Evolutionary conservation across 2,113 vertebrate genomes (phyloP).

Genomic region (Antechinus flavipes): DNA sequence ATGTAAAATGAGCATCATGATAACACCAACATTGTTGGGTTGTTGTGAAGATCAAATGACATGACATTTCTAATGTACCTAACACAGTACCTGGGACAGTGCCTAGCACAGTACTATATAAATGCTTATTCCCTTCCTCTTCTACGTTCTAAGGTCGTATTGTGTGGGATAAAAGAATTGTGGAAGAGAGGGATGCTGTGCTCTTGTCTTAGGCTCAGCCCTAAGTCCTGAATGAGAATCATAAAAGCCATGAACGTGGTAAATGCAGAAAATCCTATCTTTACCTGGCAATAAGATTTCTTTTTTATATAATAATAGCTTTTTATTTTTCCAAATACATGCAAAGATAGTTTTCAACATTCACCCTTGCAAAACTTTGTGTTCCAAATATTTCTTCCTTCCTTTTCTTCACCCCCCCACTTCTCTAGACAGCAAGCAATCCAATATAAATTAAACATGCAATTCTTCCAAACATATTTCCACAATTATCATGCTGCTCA

Average conservation of each 20-base stretch:
- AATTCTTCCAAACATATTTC: no score
- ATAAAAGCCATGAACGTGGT: not conserved
- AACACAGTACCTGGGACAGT: not conserved
- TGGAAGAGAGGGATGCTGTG: not conserved
- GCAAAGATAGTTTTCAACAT: no score
- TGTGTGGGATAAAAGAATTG: not conserved
- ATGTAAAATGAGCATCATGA: not conserved
- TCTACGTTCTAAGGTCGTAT: not conserved
- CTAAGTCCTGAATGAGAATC: not conserved
- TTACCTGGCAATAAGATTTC: not conserved
- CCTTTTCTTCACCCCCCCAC: no score
- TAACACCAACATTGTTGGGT: not conserved
- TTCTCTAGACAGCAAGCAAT: no score
- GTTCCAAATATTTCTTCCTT: no score
- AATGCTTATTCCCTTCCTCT: not conserved
- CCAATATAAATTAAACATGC: no score
- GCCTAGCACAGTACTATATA: not conserved
- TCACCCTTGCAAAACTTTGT: no score
- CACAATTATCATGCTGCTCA: no score
- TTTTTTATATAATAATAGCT: no score
- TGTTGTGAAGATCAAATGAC: not conserved
- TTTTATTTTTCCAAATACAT: no score
- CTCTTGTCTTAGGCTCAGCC: not conserved
- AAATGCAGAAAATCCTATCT: not conserved
- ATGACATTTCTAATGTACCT: not conserved